Percentiles rank a stretch among this genome's conserved stretches.
These are phyloP conservation scores for Coelopa pilipes DNA, from an alignment of 2,888 invertebrate species.

Conservation along the genomic window DNA sequence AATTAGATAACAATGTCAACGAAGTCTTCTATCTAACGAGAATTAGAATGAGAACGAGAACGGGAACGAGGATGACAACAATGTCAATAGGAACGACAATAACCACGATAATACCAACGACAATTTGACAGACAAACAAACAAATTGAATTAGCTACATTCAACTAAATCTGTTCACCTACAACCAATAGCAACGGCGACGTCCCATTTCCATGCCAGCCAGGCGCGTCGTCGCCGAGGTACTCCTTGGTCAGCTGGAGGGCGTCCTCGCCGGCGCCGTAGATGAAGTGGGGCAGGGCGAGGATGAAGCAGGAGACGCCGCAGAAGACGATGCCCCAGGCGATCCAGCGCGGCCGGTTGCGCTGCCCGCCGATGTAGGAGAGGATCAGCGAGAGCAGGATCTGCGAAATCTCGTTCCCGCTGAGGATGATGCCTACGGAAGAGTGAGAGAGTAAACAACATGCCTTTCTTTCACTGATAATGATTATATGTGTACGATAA, in stretches of 20 bases:
- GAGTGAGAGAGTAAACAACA: not conserved
- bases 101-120: constrained; percentile 26
- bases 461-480: too few relatives aligned
- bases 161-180: constrained; percentile 49
- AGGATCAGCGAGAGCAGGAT: constrained; percentile 73
- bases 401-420: constrained; percentile 78
- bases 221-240: constrained; percentile 50
- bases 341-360: constrained; percentile 76
- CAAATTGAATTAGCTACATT: constrained; percentile 37
- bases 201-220: constrained; percentile 40
- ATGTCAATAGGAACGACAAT: not conserved
- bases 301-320: constrained; percentile 72
- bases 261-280: constrained; percentile 72
- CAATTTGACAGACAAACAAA: too few relatives aligned
- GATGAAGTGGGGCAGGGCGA: constrained; percentile 72
- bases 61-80: not conserved
- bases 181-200: constrained; percentile 49
- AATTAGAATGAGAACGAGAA: too few relatives aligned
- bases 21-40: not conserved
- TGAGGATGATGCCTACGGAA: constrained; percentile 72
- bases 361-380: constrained; percentile 74
- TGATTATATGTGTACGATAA: too few relatives aligned
- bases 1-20: constrained; percentile 37
- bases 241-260: constrained; percentile 64
- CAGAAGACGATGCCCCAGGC: constrained; percentile 74